Evolutionary conservation across 1,140 invertebrate species (phyloP).

Genomic region (Hyles euphorbiae): DNA sequence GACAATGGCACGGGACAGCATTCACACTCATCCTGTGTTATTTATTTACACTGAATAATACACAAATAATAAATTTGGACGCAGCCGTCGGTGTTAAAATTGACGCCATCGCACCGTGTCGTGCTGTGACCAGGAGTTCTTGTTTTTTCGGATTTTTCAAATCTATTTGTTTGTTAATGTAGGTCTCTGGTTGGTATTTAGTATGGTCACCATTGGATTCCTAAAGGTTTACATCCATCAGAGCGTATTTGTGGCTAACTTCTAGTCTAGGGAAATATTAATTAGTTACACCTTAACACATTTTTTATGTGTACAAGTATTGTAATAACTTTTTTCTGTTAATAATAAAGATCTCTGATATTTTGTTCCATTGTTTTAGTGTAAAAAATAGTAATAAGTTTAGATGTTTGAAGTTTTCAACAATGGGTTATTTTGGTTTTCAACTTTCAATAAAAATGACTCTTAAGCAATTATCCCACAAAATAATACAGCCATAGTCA

Average conservation of each 20-base stretch:
- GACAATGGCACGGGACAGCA: conserved; percentile 49
- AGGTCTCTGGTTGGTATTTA: neutral
- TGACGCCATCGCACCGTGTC: conserved; percentile 32
- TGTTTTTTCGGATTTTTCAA: conserved; percentile 6
- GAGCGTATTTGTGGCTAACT: neutral
- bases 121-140: conserved; percentile 19
- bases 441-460: neutral
- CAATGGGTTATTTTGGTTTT: too few relatives aligned
- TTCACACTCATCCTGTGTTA: conserved; percentile 37
- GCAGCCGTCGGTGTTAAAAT: conserved; percentile 53
- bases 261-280: too few relatives aligned
- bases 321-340: too few relatives aligned
- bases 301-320: too few relatives aligned
- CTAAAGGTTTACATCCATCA: neutral
- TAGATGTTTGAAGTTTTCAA: too few relatives aligned
- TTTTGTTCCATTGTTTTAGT: too few relatives aligned
- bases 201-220: neutral
- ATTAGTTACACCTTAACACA: too few relatives aligned
- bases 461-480: neutral
- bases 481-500: neutral
- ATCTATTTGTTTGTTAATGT: neutral
- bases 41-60: conserved; percentile 58
- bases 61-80: conserved; percentile 54
- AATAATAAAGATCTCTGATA: too few relatives aligned
- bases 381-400: too few relatives aligned